These are phyloP conservation scores for Ceriagrion tenellum DNA, from an alignment of 2,888 invertebrate genomes.

Conservation along the genomic window DNA sequence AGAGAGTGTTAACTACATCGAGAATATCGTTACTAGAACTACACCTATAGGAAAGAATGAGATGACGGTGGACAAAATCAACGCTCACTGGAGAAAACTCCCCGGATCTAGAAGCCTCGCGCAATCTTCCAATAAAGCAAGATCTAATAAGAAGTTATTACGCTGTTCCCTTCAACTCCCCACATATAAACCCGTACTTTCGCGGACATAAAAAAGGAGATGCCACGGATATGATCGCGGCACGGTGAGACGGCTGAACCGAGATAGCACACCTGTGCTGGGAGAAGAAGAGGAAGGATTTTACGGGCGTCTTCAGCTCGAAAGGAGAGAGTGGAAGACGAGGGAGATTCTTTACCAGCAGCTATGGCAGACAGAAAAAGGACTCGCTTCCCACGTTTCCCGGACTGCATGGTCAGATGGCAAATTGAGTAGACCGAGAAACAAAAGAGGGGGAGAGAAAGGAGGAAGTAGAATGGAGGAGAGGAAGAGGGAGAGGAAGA, in stretches of 20 bases:
- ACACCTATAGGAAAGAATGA: neutral
- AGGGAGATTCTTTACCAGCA: neutral
- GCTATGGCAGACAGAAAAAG: neutral
- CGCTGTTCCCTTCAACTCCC: neutral
- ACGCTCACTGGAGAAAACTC: neutral
- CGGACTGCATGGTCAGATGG: neutral
- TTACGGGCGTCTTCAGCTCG: neutral
- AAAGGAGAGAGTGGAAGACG: neutral
- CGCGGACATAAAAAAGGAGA: neutral
- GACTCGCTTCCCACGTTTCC: neutral
- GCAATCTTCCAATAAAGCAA: neutral
- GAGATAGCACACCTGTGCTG: neutral
- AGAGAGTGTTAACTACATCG: neutral
- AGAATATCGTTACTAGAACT: neutral
- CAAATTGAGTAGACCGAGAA: constrained; percentile 55
- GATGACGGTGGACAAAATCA: neutral
- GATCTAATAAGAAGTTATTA: neutral
- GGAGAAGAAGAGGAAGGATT: neutral
- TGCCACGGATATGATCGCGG: neutral
- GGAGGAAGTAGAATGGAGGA: neutral
- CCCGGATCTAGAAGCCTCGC: neutral
- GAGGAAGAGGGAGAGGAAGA: neutral
- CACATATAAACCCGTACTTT: neutral
- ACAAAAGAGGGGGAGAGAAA: constrained; percentile 4
- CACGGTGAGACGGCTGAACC: neutral